phyloP scores from a whole-genome alignment of 2,888 invertebrate species.

The Cantharis nigra region DNA sequence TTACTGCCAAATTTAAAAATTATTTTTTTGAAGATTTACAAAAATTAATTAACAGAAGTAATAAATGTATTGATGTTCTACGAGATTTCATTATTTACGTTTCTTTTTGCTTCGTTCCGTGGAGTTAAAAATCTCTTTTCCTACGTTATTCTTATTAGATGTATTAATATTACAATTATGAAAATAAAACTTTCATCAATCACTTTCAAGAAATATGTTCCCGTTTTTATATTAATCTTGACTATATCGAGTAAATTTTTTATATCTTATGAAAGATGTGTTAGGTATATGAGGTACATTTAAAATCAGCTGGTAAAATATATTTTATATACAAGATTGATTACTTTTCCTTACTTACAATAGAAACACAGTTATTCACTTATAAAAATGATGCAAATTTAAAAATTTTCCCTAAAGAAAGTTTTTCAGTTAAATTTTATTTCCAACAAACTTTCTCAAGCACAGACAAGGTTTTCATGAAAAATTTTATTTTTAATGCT shows the following conservation, averaged over 20 bases:
- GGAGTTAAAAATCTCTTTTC: too few species aligned
- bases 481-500: neutral
- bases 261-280: neutral
- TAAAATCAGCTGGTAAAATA: neutral
- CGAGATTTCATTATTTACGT: too few species aligned
- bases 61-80: too few species aligned
- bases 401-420: neutral
- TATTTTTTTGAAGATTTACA: too few species aligned
- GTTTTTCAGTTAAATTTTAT: neutral
- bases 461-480: neutral
- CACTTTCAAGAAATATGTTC: neutral
- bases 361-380: neutral
- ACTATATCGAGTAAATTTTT: neutral
- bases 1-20: too few species aligned
- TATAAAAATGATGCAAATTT: neutral
- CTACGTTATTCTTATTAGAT: neutral
- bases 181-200: neutral
- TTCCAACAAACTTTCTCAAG: neutral
- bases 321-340: neutral
- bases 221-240: neutral
- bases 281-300: neutral
- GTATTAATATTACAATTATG: neutral
- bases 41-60: too few species aligned
- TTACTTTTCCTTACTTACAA: neutral
- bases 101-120: too few species aligned